Conservation (phyloP, 1,140 invertebrate species). For the Drosophila orena region DNA sequence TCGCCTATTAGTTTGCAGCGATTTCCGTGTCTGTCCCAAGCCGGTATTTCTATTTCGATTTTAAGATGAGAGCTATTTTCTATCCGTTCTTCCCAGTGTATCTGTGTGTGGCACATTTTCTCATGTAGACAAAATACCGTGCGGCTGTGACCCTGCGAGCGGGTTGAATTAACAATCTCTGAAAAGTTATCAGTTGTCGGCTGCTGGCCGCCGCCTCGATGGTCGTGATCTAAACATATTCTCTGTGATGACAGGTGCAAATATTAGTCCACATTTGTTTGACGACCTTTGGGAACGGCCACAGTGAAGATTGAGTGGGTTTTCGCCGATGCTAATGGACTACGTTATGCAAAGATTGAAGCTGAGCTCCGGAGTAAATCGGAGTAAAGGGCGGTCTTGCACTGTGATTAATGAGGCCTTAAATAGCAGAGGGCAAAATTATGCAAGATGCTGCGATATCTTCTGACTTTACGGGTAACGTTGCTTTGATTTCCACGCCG, state of each 20-base stretch:
- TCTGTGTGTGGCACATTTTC: background rate
- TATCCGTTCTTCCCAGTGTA: too few relatives aligned
- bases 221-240: too few relatives aligned
- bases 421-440: background rate
- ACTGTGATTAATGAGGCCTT: too few relatives aligned
- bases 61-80: too few relatives aligned
- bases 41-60: too few relatives aligned
- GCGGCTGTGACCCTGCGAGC: background rate
- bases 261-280: background rate
- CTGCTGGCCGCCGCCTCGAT: background rate
- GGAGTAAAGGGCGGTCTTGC: background rate
- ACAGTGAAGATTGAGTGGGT: constrained; percentile 19
- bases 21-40: too few relatives aligned
- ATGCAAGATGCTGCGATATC: constrained; percentile 1
- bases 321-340: constrained; percentile 17
- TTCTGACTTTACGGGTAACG: too few relatives aligned
- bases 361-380: background rate
- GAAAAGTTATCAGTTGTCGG: constrained; percentile 17
- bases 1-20: too few relatives aligned
- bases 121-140: constrained; percentile 51
- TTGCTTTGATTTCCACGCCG: constrained; percentile 10
- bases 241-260: constrained; percentile 26
- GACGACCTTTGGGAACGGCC: background rate
- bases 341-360: constrained; percentile 8
- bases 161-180: background rate